A percentile compares a stretch with the other conserved stretches of the same genome.
Evolutionary conservation across 64 coral and sea anemone genomes (phyloP).

Genomic region (Platygyra sinensis): DNA sequence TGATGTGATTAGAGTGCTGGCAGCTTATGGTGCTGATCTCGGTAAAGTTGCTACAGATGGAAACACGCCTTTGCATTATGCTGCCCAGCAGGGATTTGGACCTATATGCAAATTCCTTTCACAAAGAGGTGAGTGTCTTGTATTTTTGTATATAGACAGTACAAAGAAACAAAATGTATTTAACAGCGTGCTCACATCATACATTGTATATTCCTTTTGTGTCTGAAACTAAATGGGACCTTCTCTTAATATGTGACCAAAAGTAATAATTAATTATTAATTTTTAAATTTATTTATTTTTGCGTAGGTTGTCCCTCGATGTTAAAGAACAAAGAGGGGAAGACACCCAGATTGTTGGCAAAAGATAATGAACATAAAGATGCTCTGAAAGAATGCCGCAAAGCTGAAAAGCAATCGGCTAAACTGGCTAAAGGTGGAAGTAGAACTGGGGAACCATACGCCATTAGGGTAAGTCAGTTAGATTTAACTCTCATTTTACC

Average conservation of each 20-base stretch:
- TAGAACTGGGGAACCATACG: conserved; percentile 74
- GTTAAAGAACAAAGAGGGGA: conserved; percentile 95
- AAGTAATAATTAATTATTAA: too few relatives aligned
- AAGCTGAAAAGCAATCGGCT: conserved; percentile 90
- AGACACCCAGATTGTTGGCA: conserved; percentile 86
- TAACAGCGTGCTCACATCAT: too few relatives aligned
- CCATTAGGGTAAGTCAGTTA: conserved; percentile 76
- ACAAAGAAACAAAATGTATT: too few relatives aligned
- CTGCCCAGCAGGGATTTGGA: conserved; percentile 85
- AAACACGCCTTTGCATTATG: conserved; percentile 85
- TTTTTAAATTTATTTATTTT: too few relatives aligned
- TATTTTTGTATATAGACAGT: too few relatives aligned
- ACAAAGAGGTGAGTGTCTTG: conserved; percentile 73
- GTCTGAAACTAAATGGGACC: too few relatives aligned
- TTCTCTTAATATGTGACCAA: too few relatives aligned
- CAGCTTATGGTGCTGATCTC: conserved; percentile 94
- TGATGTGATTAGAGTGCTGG: conserved; percentile 87
- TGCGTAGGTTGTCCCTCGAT: conserved; percentile 74
- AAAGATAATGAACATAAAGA: conserved; percentile 99
- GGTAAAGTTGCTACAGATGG: conserved; percentile 87
- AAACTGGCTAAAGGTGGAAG: conserved; percentile 81
- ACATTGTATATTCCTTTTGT: too few relatives aligned
- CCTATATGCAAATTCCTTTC: conserved; percentile 91
- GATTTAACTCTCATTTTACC: too few relatives aligned
- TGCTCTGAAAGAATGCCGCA: conserved; percentile 91